These are phyloP conservation scores for Hippotragus niger DNA, from an alignment of 2,113 vertebrate genomes.

Conservation along the genomic window DNA sequence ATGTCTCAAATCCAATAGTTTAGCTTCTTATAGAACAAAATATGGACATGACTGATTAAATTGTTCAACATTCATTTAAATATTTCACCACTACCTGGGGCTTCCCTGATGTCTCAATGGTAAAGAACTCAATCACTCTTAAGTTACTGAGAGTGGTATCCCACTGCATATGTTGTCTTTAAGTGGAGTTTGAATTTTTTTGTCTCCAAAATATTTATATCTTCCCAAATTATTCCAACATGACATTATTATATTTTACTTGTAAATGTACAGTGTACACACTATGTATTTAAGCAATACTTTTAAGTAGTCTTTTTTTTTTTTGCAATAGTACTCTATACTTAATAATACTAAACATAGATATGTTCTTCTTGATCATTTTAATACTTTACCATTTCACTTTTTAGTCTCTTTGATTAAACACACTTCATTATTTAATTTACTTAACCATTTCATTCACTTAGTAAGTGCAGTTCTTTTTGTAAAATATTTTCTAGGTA, in stretches of 20 bases:
- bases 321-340: constrained; percentile 15
- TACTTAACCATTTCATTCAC: background rate
- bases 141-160: background rate
- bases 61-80: background rate
- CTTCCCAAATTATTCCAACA: background rate
- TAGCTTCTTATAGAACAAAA: background rate
- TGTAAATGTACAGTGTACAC: background rate
- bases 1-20: background rate
- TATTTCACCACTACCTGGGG: background rate
- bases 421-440: background rate
- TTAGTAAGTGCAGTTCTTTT: background rate
- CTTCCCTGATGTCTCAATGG: background rate
- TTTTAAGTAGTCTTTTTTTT: background rate
- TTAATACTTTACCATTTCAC: background rate
- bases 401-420: background rate
- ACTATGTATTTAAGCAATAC: background rate
- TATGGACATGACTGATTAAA: background rate
- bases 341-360: constrained; percentile 48
- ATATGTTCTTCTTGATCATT: background rate
- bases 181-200: background rate
- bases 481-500: background rate
- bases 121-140: background rate
- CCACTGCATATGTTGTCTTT: background rate
- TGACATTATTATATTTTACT: background rate
- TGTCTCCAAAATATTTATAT: background rate